Base-by-base conservation (phyloP, 1,140 invertebrate genomes). In the Sesamia nonagrioides region DNA sequence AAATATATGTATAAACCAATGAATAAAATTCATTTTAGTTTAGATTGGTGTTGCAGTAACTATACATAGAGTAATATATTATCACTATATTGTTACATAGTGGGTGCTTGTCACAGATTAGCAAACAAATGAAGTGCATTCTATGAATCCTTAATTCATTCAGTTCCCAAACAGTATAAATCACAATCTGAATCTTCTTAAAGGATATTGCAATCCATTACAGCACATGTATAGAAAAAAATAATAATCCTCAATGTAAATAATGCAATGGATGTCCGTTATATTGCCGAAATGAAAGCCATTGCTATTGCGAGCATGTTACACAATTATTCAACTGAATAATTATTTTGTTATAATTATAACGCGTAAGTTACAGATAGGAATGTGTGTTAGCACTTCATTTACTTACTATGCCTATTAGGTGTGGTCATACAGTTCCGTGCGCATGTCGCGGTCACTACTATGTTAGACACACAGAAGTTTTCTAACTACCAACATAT, bases 401-500 rank as follows among this genome's bases (percentile, higher is more conserved):
- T 69, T 69, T 48, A 18, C 42, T 69, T 37, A 69, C 66, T 42
- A 66, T 42, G n/a, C 18, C 66, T 50, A 45, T 15, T 45, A 33
- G 66, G 66, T 61, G 61, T 33, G 58, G 11, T 75, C 56, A 75
- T 75, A 58, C 73, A 61, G 45, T 21, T 75, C 73, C 42, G 27
- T 33, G 54, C n/a, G 45, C 58, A 52, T 21, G 15, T 52, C 58
- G 58, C 58, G 48, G 50, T 54, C 71, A 52, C 42, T 68, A 73
- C 60, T 78, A 81, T 83, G 76, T 84, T 84, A 77, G 74, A 84
- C 79, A 86, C 84, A 85, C 83, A 84, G 75, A 86, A 85, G 84
- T 87, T 83, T 77, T 83, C 87, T 88, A 91, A 81, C 89, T 93
- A 93, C 87, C 80, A 83, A 92, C 89, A 86, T 92, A 90, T 85